These are phyloP conservation scores for Callyntrura guangdongensis DNA, from an alignment of 2,888 invertebrate species.

Conservation along the genomic window DNA sequence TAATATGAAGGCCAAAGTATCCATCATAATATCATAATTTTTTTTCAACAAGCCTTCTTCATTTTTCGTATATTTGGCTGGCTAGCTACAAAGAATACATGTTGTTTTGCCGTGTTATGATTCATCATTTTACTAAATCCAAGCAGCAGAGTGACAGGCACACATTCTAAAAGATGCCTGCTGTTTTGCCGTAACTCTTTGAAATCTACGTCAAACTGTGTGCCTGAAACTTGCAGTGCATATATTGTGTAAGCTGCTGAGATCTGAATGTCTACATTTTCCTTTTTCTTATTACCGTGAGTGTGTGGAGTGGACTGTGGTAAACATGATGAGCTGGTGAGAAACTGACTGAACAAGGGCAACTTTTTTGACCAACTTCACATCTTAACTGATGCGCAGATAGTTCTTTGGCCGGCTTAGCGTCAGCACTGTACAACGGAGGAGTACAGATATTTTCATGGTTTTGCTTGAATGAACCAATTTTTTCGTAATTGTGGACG, in stretches of 20 bases:
- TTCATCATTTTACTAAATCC: constrained; percentile 62
- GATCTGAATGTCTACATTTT: constrained; percentile 52
- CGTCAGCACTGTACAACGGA: background rate
- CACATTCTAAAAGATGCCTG: constrained; percentile 45
- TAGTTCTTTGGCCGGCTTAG: constrained; percentile 16
- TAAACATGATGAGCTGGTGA: constrained; percentile 33
- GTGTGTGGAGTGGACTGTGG: no score
- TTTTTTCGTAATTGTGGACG: constrained; percentile 35
- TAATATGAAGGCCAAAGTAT: constrained; percentile 42
- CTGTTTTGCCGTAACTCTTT: constrained; percentile 64
- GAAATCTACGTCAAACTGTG: constrained; percentile 62
- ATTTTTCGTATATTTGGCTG: background rate
- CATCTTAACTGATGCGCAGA: no score
- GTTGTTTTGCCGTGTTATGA: constrained; percentile 61
- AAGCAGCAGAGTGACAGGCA: constrained; percentile 51
- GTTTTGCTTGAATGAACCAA: background rate
- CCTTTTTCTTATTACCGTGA: background rate
- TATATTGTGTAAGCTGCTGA: constrained; percentile 22
- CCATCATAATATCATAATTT: constrained; percentile 27
- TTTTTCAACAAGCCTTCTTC: constrained; percentile 41
- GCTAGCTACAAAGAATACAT: background rate
- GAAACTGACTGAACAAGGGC: constrained; percentile 58
- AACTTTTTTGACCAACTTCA: constrained; percentile 41
- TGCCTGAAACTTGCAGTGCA: constrained; percentile 29
- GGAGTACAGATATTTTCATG: background rate